Percentiles rank a stretch among this genome's conserved stretches.
Evolutionary conservation across 2,113 vertebrate species (phyloP).

Genomic region (Syngnathus floridae): DNA sequence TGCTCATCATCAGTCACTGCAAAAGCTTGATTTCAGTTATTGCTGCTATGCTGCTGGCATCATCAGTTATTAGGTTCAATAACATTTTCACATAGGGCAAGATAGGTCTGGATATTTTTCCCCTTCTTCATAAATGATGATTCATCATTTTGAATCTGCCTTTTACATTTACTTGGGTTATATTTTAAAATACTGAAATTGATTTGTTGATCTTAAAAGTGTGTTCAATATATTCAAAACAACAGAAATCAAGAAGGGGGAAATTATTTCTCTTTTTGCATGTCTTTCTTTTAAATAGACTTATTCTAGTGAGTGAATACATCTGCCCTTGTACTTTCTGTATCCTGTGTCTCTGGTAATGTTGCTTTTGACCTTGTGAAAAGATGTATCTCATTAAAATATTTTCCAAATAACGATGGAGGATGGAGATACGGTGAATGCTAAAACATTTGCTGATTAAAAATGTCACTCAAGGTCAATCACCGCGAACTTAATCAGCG

Average conservation of each 20-base stretch:
- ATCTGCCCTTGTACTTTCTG: slow-evolving; percentile 5
- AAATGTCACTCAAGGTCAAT: background rate
- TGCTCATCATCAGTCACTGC: background rate
- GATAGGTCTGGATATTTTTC: background rate
- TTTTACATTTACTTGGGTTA: background rate
- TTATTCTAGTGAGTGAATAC: background rate
- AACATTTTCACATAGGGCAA: background rate
- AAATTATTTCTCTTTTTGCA: background rate
- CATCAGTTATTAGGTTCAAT: background rate
- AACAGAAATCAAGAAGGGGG: background rate
- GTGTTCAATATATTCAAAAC: background rate
- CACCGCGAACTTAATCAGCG: background rate
- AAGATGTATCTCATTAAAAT: slow-evolving; percentile 1
- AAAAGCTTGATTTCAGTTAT: background rate
- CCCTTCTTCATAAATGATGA: background rate
- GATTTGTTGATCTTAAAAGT: background rate
- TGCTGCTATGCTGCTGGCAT: background rate
- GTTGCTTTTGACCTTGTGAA: background rate
- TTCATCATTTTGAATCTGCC: background rate
- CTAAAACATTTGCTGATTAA: background rate
- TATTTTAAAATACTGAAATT: background rate
- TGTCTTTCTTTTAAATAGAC: background rate
- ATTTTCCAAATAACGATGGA: background rate
- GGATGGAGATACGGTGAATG: background rate
- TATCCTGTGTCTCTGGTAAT: background rate